Evolutionary conservation across 2,888 invertebrate species (phyloP), one percentile per base, ranked within the genome.

Genomic region (Adela reaumurella): DNA sequence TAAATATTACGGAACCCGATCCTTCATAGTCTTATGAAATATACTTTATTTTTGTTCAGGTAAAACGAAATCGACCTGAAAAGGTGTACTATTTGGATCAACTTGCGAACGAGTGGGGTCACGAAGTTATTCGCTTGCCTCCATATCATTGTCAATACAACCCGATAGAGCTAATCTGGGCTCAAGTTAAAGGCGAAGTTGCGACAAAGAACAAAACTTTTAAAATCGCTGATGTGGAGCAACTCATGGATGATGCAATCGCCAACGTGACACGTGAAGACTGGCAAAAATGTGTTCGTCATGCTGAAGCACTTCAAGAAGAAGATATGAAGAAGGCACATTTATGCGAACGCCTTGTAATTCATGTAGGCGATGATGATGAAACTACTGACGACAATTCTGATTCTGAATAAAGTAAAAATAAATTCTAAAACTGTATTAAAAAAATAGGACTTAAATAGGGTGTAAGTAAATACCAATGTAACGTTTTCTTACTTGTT

Each of bases 91-190:
- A 17, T 3, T 17, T 47, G 14, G 47, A 47, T 19, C 47, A 47
- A 42, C 10, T 47, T 19, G 47, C 47, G 14, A 42, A n/a, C 14
- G 43, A 47, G 17, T 19, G n/a, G 3, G 47, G 47, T 6, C 47
- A 47, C 16, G 47, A 47, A 42, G 47, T 47, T 10, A 43, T 47
- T 10, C 47, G 47, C 18, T 42, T 53, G 17, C 47, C 51, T 24
- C 51, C 49, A 2, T 50, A 51, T 43, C 51, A 52, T 19, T 51
- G 49, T 43, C 50, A 50, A 48, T 53, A 53, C 35, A 51, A 51
- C 46, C 47, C 48, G 2, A 47, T 47, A 10, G 47, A 47, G 19
- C 46, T 53, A 42, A 48, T 51, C 20, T 49, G 47, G 45, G 47
- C 49, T 14, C 50, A 50, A 45, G 24, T 45, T 10, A 45, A 45